Evolutionary conservation across 92 coral and sea anemone species (phyloP), one percentile per base, ranked within the genome.

Genomic region (Phenganax marumi): DNA sequence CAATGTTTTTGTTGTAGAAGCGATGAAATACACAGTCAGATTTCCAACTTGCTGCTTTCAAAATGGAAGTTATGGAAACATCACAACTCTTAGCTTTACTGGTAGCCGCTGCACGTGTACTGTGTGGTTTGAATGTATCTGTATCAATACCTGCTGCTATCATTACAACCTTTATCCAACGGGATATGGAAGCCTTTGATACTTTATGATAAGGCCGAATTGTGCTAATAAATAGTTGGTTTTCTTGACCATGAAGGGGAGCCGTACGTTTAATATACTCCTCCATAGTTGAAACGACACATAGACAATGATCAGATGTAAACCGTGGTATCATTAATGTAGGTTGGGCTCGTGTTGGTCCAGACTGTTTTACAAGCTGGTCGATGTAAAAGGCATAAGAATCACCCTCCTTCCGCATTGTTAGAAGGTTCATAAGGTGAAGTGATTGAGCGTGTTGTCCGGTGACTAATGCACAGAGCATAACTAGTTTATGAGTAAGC

Each of bases 81-180:
- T 77, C 77, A 25, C 84, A 86, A 65, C 61, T 63, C 10, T 43
- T 73, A 33, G 43, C 43, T 33, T 33, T 33, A 33, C 90, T 86
- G 21, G 85, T 53, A 8, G 90, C 83, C n/a, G 90, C 90, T 77
- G 88, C 89, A 25, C 92, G 60, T 21, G 87, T 86, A 43, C 90
- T 86, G 77, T 89, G 92, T 23, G 87, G 90, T 77, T 81, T 89
- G 13, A 84, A 85, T 8, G 80, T 5, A 43, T 23, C 49, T 54
- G 88, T 80, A 16, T 86, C 86, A 24, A 81, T 49, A 73, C 83
- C 89, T 50, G 83, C 81, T 68, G 74, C 50, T 64, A 61, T 76
- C 88, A 69, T 56, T 61, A 78, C 88, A 77, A n/a, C 51, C 86
- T 17, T 48, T 76, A 18, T 75, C 51, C 47, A 25, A 3, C 73